Conservation (phyloP, 2,888 invertebrate species). For the Platynereis dumerilii region DNA sequence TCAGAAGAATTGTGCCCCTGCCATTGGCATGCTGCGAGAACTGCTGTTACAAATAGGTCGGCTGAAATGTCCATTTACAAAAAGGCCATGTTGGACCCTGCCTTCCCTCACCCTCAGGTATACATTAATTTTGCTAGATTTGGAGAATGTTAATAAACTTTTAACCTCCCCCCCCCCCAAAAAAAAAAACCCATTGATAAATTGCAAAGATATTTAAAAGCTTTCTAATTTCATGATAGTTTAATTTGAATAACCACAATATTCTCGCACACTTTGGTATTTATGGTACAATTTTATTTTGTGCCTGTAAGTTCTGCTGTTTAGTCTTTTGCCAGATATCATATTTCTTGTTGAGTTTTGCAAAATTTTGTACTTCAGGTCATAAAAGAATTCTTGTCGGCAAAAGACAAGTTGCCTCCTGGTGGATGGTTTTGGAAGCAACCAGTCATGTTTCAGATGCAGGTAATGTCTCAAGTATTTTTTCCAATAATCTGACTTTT, state of each 20-base stretch:
- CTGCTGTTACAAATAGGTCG: not conserved
- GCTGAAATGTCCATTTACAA: conserved; percentile 38
- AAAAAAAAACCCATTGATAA: too few relatives aligned
- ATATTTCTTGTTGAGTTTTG: too few relatives aligned
- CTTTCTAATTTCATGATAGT: too few relatives aligned
- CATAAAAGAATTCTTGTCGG: conserved; percentile 48
- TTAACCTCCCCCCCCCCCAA: too few relatives aligned
- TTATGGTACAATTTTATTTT: too few relatives aligned
- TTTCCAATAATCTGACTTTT: not conserved
- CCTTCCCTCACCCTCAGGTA: conserved; percentile 52
- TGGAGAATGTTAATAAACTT: not conserved
- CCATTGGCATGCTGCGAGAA: conserved; percentile 21
- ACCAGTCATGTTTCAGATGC: conserved; percentile 41
- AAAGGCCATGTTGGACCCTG: conserved; percentile 38
- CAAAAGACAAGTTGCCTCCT: conserved; percentile 45
- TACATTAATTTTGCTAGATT: not conserved
- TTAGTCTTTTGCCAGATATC: too few relatives aligned
- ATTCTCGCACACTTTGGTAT: too few relatives aligned
- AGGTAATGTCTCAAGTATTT: conserved; percentile 38
- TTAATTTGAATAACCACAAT: too few relatives aligned
- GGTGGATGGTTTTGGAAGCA: conserved; percentile 43
- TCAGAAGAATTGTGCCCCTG: conserved; percentile 18
- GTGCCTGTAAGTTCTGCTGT: too few relatives aligned
- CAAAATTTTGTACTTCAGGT: too few relatives aligned
- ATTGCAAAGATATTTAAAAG: too few relatives aligned